Evolutionary conservation across 2,888 invertebrate species (phyloP).

Genomic region (Meganola albula): DNA sequence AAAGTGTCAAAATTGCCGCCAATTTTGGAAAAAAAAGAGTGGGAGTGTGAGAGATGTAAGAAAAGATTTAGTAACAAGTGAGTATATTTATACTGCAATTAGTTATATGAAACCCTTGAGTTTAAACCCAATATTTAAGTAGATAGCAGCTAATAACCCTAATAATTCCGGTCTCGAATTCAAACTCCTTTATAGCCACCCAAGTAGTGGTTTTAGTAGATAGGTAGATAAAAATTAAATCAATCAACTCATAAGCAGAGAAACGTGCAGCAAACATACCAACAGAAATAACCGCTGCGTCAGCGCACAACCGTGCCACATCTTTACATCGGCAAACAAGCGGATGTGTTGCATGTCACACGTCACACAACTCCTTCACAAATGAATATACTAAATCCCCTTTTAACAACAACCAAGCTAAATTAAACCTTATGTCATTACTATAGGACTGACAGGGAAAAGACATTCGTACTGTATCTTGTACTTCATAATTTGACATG

Average conservation of each 20-base stretch:
- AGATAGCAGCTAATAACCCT: too few relatives aligned
- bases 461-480: too few relatives aligned
- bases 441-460: too few relatives aligned
- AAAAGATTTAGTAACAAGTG: slow-evolving; percentile 47
- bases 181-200: too few relatives aligned
- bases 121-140: too few relatives aligned
- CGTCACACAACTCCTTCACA: slow-evolving; percentile 68
- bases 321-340: slow-evolving; percentile 32
- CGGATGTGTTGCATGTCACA: slow-evolving; percentile 60
- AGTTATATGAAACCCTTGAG: too few relatives aligned
- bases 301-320: slow-evolving; percentile 29
- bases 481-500: slow-evolving; percentile 67
- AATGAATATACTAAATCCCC: too few relatives aligned
- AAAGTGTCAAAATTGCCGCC: slow-evolving; percentile 27
- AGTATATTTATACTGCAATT: slow-evolving; percentile 21
- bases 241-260: slow-evolving; percentile 9
- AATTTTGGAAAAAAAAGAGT: slow-evolving; percentile 29
- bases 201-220: too few relatives aligned
- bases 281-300: slow-evolving; percentile 44
- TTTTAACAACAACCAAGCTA: too few relatives aligned
- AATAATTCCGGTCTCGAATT: too few relatives aligned
- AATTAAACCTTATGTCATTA: too few relatives aligned
- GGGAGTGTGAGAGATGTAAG: slow-evolving; percentile 41
- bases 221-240: slow-evolving; percentile 2
- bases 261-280: slow-evolving; percentile 30